Conservation (phyloP, 2,888 invertebrate species). For the Yponomeuta plumbellus region DNA sequence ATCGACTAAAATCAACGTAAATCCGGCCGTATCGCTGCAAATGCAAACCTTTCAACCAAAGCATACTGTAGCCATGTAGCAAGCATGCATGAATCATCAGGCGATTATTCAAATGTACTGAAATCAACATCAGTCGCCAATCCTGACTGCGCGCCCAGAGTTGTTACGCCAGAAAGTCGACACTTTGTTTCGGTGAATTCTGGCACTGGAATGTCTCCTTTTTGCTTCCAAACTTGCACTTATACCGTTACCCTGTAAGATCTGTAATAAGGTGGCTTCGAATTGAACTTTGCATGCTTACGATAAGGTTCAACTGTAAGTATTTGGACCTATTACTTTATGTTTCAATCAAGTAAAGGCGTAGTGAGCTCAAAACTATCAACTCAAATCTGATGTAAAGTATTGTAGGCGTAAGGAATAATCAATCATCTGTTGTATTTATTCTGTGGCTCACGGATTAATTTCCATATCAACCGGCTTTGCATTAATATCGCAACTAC, state of each 20-base stretch:
- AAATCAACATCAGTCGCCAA: constrained; percentile 56
- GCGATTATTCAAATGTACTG: constrained; percentile 43
- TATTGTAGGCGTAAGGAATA: neutral
- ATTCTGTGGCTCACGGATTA: constrained; percentile 27
- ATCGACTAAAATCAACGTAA: neutral
- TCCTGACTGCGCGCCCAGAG: constrained; percentile 36
- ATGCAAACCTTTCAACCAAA: constrained; percentile 1
- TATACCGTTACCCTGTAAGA: too few species aligned
- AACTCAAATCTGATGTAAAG: neutral
- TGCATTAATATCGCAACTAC: constrained; percentile 42
- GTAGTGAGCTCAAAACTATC: neutral
- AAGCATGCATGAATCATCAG: constrained; percentile 11
- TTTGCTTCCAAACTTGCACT: too few species aligned
- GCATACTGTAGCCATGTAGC: neutral
- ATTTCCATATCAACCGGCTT: constrained; percentile 56
- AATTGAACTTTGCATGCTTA: too few species aligned
- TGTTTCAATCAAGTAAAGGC: too few species aligned
- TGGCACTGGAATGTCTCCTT: too few species aligned
- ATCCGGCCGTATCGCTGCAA: neutral
- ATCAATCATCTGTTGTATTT: neutral
- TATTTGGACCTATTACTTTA: too few species aligned
- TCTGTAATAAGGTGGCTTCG: too few species aligned
- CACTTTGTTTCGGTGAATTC: neutral
- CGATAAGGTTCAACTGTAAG: too few species aligned
- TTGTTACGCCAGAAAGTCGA: neutral